Base-by-base conservation (phyloP, 2,113 vertebrate species). In the Electrona antarctica region DNA sequence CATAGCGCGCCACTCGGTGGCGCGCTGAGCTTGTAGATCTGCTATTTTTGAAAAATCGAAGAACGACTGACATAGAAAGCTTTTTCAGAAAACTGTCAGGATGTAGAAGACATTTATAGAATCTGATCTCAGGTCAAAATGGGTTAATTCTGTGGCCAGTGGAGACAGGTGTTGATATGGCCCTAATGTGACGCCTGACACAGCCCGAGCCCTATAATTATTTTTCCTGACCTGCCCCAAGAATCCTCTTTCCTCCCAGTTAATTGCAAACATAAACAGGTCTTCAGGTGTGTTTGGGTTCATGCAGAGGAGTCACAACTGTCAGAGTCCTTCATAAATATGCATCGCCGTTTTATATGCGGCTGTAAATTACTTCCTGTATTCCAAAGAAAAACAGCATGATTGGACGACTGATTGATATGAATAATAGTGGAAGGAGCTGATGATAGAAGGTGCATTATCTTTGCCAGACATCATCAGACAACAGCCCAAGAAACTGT, bases 181-280 rank as follows among this genome's bases (percentile, higher is more conserved):
- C 91, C 33, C 87, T 92, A 92, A 93, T 90, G 80, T 85, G 76
- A 86, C 47, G 82, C 61, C 90, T 91, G 91, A 90, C 91, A 91
- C 88, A 70, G 83, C 79, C 77, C 59, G 79, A 85, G 84, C 82
- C 84, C 83, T 79, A 77, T 89, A 89, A 92, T 93, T 91, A 93
- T 90, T 87, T 21, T 84, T 61, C 74, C 87, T 87, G 90, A 91
- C 91, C 88, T 87, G 89, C 79, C 77, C 21, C 82, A 80, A 85
- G 86, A 90, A 84, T 90, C 85, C 89, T 86, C 87, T 87, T 87
- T 84, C 88, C 87, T 87, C 77, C 21, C 79, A 84, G 87, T 91
- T 91, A 92, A 92, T 90, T 87, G 88, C 87, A 48, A 82, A 92
- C 82, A 89, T 83, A 92, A 92, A 93, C 89, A 91, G 83, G 89